Evolutionary conservation across 2,797 vertebrate genomes (phyloP).

Genomic region (Halcyon chelicuti): DNA sequence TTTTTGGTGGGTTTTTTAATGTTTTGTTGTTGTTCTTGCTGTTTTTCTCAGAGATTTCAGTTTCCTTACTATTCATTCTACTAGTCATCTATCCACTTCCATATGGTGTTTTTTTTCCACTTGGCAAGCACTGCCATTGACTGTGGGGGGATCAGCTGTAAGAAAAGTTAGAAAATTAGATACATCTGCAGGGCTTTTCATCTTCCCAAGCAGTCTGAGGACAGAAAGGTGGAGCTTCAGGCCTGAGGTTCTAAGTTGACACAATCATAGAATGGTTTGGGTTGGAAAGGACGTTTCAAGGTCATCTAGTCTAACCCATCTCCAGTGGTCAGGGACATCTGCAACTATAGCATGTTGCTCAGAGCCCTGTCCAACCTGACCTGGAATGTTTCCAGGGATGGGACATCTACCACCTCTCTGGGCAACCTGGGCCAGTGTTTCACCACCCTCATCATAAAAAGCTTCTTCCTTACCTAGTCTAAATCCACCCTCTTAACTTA

Average conservation of each 20-base stretch:
- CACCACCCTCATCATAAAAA: not conserved
- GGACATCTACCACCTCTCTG: not conserved
- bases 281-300: not conserved
- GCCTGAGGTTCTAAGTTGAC: not conserved
- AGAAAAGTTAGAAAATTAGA: not conserved
- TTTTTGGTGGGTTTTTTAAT: not conserved
- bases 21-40: not conserved
- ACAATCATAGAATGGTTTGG: not conserved
- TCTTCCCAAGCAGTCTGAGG: not conserved
- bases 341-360: no score
- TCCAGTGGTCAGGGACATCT: not conserved
- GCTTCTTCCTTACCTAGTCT: not conserved
- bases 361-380: not conserved
- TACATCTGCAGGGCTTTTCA: not conserved
- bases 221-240: not conserved
- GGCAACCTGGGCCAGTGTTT: not conserved
- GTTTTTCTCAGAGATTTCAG: not conserved
- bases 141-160: not conserved
- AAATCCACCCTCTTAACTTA: not conserved
- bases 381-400: not conserved
- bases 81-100: constrained; percentile 9
- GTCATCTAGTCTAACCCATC: not conserved
- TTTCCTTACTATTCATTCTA: not conserved
- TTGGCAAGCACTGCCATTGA: not conserved
- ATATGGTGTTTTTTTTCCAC: not conserved